Conservation (phyloP, 2,113 vertebrate genomes). For the Atlantisia rogersi region DNA sequence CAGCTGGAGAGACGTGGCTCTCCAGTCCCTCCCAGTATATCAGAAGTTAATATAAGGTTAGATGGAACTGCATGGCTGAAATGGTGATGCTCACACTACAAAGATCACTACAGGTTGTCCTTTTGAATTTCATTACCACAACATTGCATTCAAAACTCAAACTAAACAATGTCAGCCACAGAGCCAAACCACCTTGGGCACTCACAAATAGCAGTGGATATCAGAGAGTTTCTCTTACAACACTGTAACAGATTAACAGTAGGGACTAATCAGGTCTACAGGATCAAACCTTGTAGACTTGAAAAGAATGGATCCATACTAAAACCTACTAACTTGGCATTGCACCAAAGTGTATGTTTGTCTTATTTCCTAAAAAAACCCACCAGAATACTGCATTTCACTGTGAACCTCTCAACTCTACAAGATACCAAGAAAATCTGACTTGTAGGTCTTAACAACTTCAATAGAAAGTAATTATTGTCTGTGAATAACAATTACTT, state of each 20-base stretch:
- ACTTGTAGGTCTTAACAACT: neutral
- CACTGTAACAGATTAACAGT: neutral
- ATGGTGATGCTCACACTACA: neutral
- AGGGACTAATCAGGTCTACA: neutral
- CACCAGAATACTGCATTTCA: neutral
- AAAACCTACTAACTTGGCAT: neutral
- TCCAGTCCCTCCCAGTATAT: neutral
- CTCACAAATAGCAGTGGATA: neutral
- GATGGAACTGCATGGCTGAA: neutral
- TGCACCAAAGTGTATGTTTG: neutral
- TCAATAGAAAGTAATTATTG: neutral
- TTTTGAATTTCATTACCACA: neutral
- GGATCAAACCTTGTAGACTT: neutral
- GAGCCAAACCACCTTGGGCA: neutral
- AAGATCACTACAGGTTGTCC: neutral
- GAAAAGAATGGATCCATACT: neutral
- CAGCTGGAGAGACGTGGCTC: neutral
- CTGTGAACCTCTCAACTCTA: neutral
- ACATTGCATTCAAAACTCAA: neutral
- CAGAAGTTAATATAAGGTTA: neutral
- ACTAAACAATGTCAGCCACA: neutral
- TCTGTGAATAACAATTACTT: neutral
- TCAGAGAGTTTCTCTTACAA: neutral
- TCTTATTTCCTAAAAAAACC: neutral
- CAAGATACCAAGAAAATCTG: neutral